A percentile compares a stretch with the other conserved stretches of the same genome.
phyloP scores from a whole-genome alignment of 2,888 invertebrate genomes.

The Macroteleia sp. region DNA sequence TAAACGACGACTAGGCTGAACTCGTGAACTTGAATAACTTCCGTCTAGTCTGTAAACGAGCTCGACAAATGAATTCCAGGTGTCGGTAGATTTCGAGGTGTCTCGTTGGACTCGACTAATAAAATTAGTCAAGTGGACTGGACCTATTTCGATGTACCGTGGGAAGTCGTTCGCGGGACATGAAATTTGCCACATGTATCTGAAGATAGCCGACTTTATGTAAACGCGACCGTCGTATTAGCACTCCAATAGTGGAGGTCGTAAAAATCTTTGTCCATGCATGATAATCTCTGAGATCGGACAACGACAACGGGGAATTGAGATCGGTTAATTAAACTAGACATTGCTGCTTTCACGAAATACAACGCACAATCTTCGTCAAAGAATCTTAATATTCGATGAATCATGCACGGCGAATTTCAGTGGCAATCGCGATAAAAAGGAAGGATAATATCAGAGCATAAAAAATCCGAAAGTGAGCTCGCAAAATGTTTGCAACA shows the following conservation, averaged over 20 bases:
- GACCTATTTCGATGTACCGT: constrained; percentile 73
- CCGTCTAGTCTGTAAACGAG: constrained; percentile 25
- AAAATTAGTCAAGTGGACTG: constrained; percentile 76
- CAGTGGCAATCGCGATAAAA: constrained; percentile 34
- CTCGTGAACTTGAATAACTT: constrained; percentile 47
- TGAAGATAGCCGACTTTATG: constrained; percentile 66
- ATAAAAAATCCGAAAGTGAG: constrained; percentile 38
- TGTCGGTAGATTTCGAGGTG: constrained; percentile 53
- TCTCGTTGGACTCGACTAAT: constrained; percentile 70
- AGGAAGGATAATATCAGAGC: constrained; percentile 13
- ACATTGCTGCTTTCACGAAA: constrained; percentile 47
- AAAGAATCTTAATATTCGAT: constrained; percentile 47
- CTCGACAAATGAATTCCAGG: constrained; percentile 66
- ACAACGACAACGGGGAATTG: constrained; percentile 69
- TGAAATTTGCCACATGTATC: constrained; percentile 64
- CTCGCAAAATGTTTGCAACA: constrained; percentile 24
- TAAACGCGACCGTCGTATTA: constrained; percentile 60
- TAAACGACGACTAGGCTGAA: constrained; percentile 15
- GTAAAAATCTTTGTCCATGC: constrained; percentile 77
- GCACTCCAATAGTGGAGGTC: constrained; percentile 70
- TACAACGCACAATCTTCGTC: constrained; percentile 23
- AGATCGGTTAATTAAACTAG: constrained; percentile 54
- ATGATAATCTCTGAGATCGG: constrained; percentile 82
- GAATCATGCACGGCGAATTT: constrained; percentile 50
- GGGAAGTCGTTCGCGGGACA: constrained; percentile 81